These are phyloP conservation scores for Lithobates pipiens DNA, from an alignment of 2,797 vertebrate genomes.

Conservation along the genomic window DNA sequence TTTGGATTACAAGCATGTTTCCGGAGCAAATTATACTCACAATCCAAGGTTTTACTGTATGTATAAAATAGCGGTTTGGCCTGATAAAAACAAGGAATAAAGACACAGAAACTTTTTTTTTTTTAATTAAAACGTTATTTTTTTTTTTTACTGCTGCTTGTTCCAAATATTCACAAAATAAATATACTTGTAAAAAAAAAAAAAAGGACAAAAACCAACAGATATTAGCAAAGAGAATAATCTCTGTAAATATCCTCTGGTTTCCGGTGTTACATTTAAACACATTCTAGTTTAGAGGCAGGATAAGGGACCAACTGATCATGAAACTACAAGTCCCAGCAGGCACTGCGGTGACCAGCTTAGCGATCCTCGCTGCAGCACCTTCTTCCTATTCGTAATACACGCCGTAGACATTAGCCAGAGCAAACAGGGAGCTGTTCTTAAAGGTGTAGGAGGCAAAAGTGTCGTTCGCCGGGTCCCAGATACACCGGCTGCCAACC, in stretches of 20 bases:
- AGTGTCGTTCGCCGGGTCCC: constrained; percentile 82
- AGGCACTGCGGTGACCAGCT: background rate
- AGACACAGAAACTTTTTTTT: no score
- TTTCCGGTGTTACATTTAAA: no score
- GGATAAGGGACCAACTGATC: background rate
- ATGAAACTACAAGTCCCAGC: background rate
- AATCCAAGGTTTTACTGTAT: no score
- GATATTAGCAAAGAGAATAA: background rate
- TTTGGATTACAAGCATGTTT: no score
- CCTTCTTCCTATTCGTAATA: constrained; percentile 80
- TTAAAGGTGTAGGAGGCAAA: constrained; percentile 83
- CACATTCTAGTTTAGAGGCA: background rate
- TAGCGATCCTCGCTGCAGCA: no score
- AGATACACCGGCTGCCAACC: constrained; percentile 88
- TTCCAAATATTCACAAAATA: no score
- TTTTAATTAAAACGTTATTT: no score
- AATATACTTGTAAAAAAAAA: no score
- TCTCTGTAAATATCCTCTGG: background rate
- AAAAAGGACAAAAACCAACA: background rate
- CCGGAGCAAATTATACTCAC: no score
- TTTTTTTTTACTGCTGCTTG: no score
- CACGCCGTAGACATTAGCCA: constrained; percentile 85
- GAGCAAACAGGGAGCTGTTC: constrained; percentile 86
- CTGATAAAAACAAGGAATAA: no score
- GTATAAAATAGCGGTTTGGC: no score